Percentiles rank a stretch among this genome's conserved stretches.
These are phyloP conservation scores for Ceratitis capitata DNA, from an alignment of 1,140 invertebrate genomes.

Conservation along the genomic window DNA sequence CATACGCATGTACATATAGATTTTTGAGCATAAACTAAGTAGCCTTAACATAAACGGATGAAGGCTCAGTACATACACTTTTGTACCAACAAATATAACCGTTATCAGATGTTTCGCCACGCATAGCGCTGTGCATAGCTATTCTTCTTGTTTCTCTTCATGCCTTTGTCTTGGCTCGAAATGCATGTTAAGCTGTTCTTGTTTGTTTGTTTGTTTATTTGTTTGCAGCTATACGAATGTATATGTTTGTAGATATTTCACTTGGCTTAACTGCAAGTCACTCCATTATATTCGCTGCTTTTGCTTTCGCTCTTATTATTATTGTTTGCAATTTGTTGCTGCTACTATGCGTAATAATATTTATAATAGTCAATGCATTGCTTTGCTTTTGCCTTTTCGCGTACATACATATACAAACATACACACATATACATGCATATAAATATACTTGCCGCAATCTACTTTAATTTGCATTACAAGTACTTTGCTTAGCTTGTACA, in stretches of 20 bases:
- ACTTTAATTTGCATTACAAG: conserved; percentile 16
- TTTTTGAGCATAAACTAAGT: neutral
- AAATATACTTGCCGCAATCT: neutral
- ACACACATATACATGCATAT: too few species aligned
- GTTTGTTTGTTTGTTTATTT: neutral
- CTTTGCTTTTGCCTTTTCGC: neutral
- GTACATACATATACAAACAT: too few species aligned
- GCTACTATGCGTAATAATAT: conserved; percentile 33
- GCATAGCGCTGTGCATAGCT: neutral
- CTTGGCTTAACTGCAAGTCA: neutral
- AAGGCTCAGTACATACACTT: neutral
- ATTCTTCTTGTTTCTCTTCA: neutral
- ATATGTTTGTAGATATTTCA: neutral
- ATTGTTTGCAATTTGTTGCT: neutral
- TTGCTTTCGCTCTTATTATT: conserved; percentile 21
- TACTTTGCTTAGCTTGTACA: neutral
- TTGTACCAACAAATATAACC: neutral
- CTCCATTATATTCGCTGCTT: neutral
- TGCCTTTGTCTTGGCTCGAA: neutral
- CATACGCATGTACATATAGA: neutral
- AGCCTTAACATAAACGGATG: conserved; percentile 12
- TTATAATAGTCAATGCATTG: neutral
- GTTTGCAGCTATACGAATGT: neutral
- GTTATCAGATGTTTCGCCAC: neutral
- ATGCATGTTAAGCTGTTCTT: neutral